Percentiles rank a stretch among this genome's conserved stretches.
phyloP scores from a whole-genome alignment of 1,140 invertebrate species.

The Nautilus pompilius region DNA sequence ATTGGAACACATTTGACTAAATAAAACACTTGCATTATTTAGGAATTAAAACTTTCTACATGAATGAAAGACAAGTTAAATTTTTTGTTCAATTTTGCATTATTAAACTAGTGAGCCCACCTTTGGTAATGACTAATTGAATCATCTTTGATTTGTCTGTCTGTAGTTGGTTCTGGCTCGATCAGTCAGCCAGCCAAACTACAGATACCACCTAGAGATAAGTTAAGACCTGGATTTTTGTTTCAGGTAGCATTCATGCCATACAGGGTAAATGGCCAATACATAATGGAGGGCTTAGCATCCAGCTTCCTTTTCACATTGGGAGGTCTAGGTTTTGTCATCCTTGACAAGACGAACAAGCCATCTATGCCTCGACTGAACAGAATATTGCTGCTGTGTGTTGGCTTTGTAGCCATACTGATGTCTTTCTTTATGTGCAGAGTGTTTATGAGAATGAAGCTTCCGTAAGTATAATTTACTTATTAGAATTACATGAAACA shows the following conservation, averaged over 20 bases:
- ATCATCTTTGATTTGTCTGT: no score
- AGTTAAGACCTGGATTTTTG: no score
- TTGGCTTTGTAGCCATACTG: conserved; percentile 89
- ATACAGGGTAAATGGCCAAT: conserved; percentile 96
- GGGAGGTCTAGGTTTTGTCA: conserved; percentile 93
- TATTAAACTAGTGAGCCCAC: no score
- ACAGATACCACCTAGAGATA: no score
- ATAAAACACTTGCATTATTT: no score
- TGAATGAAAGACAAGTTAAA: no score
- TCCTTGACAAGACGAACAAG: conserved; percentile 90
- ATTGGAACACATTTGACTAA: no score
- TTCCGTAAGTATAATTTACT: conserved; percentile 64
- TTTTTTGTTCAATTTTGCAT: neutral
- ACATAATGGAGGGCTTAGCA: conserved; percentile 97
- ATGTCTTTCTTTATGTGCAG: conserved; percentile 95
- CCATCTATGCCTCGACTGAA: conserved; percentile 90
- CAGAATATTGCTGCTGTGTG: conserved; percentile 82
- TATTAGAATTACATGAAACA: neutral
- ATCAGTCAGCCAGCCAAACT: no score
- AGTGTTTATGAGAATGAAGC: conserved; percentile 99
- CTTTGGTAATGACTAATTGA: no score
- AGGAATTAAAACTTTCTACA: no score
- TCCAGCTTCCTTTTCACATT: conserved; percentile 95
- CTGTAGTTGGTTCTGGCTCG: no score
- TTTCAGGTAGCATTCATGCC: conserved; percentile 94